These are phyloP conservation scores for Eulimnadia texana DNA, from an alignment of 1,140 invertebrate species.

Conservation along the genomic window DNA sequence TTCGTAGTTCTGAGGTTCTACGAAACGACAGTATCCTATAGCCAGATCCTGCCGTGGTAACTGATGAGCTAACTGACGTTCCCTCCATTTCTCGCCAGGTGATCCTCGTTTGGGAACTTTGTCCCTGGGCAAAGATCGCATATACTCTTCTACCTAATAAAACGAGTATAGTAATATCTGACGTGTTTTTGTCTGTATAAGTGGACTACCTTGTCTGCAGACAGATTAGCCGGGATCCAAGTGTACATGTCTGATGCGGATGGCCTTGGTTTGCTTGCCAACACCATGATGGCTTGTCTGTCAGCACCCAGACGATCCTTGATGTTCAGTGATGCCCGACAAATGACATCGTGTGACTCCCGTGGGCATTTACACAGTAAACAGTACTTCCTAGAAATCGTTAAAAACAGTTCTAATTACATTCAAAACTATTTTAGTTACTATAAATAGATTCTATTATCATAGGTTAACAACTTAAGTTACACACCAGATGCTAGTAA, in stretches of 20 bases:
- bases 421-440: too few species aligned
- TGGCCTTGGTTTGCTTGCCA: slow-evolving; percentile 3
- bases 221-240: slow-evolving; percentile 66
- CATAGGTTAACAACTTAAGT: too few species aligned
- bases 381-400: slow-evolving; percentile 57
- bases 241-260: slow-evolving; percentile 42
- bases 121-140: slow-evolving; percentile 54
- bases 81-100: slow-evolving; percentile 58
- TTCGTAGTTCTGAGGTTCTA: slow-evolving; percentile 52
- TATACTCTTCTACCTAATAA: slow-evolving; percentile 48
- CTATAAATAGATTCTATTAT: too few species aligned
- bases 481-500: too few species aligned
- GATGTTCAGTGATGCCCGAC: slow-evolving; percentile 70
- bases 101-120: slow-evolving; percentile 60
- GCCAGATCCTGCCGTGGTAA: slow-evolving; percentile 59
- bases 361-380: slow-evolving; percentile 74
- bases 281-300: slow-evolving; percentile 1
- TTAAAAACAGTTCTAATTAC: slow-evolving; percentile 7
- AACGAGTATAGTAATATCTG: too few species aligned
- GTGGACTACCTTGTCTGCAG: slow-evolving; percentile 38
- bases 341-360: slow-evolving; percentile 69
- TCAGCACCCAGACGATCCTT: slow-evolving; percentile 50
- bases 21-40: slow-evolving; percentile 70
- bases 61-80: slow-evolving; percentile 56
- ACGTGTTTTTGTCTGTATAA: too few species aligned